phyloP scores from a whole-genome alignment of 2,888 invertebrate species.

The Fragum sueziense region DNA sequence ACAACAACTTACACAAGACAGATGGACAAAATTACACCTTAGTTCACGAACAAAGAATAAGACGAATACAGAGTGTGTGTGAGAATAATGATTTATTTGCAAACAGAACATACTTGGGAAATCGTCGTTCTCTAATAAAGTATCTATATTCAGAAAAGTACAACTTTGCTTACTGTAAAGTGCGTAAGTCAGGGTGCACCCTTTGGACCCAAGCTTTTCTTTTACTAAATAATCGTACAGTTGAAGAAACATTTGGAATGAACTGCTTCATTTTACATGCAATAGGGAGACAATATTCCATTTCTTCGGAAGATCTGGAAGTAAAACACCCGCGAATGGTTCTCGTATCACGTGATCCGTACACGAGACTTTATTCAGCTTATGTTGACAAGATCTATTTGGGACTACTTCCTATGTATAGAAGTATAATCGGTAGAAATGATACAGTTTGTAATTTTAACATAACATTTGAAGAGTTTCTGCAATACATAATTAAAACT shows the following conservation, averaged over 20 bases:
- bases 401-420: not conserved
- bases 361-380: no score
- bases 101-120: no score
- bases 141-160: not conserved
- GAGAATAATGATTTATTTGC: no score
- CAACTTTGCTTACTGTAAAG: constrained; percentile 9
- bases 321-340: constrained; percentile 1
- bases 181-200: constrained; percentile 35
- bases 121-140: not conserved
- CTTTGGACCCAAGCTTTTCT: no score
- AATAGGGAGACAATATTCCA: not conserved
- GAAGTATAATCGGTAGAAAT: not conserved
- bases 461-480: constrained; percentile 43
- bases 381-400: constrained; percentile 38
- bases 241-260: constrained; percentile 14
- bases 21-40: no score
- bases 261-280: constrained; percentile 14
- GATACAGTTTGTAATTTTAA: constrained; percentile 13
- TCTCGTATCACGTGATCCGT: constrained; percentile 50
- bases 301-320: not conserved
- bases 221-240: not conserved
- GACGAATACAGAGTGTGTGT: no score
- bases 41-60: no score
- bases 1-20: no score
- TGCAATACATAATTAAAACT: constrained; percentile 6